Conservation (phyloP, 2,113 vertebrate species). For the Toxotes chatareus region DNA sequence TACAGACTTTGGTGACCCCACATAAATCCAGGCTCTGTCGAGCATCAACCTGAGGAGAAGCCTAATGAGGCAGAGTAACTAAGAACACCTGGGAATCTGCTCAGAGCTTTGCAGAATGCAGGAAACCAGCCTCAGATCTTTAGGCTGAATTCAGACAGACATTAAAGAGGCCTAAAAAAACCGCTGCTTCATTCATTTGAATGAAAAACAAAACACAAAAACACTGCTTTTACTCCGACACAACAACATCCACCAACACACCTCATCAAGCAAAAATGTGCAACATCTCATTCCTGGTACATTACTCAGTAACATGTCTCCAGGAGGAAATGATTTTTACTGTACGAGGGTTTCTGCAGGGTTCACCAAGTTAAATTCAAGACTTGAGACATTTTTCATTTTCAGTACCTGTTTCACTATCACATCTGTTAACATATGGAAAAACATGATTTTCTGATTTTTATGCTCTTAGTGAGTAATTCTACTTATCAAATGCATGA, state of each 20-base stretch:
- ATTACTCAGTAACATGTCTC: neutral
- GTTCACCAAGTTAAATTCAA: too few relatives aligned
- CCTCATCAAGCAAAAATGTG: too few relatives aligned
- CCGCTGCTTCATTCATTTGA: neutral
- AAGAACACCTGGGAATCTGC: slow-evolving; percentile 56
- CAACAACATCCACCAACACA: neutral
- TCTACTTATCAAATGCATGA: too few relatives aligned
- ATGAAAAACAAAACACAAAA: neutral
- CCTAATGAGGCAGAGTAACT: slow-evolving; percentile 53
- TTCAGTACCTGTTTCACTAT: too few relatives aligned
- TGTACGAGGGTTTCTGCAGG: too few relatives aligned
- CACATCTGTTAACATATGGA: too few relatives aligned
- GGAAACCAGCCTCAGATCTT: neutral
- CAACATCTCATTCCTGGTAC: too few relatives aligned
- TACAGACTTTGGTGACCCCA: neutral
- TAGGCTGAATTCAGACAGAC: neutral
- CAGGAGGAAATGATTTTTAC: neutral
- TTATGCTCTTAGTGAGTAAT: too few relatives aligned
- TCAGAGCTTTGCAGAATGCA: neutral
- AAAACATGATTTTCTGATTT: too few relatives aligned
- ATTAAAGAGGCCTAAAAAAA: neutral
- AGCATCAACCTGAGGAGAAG: slow-evolving; percentile 15
- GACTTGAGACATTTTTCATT: too few relatives aligned
- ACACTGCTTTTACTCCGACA: neutral
- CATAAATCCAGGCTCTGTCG: slow-evolving; percentile 27